Conservation (phyloP, 2,113 vertebrate species). For the Myrmecophaga tridactyla region DNA sequence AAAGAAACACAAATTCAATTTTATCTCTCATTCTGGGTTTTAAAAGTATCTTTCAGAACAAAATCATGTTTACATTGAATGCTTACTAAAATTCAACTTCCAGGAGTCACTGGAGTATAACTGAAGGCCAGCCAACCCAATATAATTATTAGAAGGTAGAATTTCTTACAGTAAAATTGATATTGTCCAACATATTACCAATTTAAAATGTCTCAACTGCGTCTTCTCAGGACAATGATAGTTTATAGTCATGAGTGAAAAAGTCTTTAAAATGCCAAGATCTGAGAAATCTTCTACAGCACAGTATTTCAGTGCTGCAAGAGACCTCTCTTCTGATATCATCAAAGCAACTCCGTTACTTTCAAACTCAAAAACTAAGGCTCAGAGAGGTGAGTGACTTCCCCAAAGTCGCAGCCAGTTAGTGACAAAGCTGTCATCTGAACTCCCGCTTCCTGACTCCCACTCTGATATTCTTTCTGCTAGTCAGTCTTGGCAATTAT, state of each 20-base stretch:
- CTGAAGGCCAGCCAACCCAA: background rate
- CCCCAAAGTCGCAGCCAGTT: background rate
- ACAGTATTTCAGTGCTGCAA: background rate
- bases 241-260: background rate
- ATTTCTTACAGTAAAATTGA: background rate
- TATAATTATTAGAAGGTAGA: background rate
- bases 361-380: background rate
- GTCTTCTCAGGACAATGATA: background rate
- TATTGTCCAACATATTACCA: background rate
- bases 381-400: background rate
- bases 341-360: background rate
- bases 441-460: background rate
- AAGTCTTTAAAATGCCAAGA: background rate
- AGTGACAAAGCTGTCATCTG: background rate
- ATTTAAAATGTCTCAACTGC: background rate
- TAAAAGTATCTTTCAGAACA: slow-evolving; percentile 13
- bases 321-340: background rate
- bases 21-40: background rate
- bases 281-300: background rate
- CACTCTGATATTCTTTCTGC: background rate
- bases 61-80: background rate
- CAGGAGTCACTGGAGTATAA: background rate
- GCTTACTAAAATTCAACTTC: background rate
- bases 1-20: background rate
- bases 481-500: background rate